Percentiles rank a stretch among this genome's conserved stretches.
phyloP scores from a whole-genome alignment of 2,888 invertebrate genomes.

The Achlya flavicornis region DNA sequence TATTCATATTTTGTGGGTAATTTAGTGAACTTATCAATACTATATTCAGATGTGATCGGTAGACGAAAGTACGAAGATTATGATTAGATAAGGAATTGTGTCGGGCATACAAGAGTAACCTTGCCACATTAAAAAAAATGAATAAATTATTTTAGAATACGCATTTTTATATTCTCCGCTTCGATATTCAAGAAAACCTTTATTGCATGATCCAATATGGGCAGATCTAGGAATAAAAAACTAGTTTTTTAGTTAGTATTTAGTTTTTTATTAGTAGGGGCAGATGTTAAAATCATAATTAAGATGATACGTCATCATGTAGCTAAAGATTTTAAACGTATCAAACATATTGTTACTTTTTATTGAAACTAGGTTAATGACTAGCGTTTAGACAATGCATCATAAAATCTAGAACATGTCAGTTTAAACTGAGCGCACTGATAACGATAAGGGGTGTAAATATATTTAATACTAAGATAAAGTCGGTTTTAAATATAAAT shows the following conservation, averaged over 20 bases:
- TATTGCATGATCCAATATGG: too few relatives aligned
- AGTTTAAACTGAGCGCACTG: background rate
- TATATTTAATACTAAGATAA: constrained; percentile 2
- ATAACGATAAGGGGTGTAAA: background rate
- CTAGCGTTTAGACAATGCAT: constrained; percentile 8
- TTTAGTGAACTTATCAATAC: background rate
- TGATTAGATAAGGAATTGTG: background rate
- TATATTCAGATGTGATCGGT: too few relatives aligned
- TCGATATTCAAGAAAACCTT: too few relatives aligned
- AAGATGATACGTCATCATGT: background rate
- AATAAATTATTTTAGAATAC: too few relatives aligned
- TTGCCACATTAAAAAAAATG: too few relatives aligned
- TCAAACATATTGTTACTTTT: background rate
- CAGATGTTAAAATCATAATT: too few relatives aligned
- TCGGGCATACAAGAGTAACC: background rate
- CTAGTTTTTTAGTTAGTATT: too few relatives aligned
- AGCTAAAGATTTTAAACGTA: background rate
- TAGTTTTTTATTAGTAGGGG: too few relatives aligned
- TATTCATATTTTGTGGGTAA: constrained; percentile 6
- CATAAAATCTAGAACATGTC: constrained; percentile 11
- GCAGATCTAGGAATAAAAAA: too few relatives aligned
- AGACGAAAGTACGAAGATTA: background rate
- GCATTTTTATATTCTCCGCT: too few relatives aligned
- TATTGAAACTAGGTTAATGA: constrained; percentile 12
- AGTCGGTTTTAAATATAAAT: background rate